phyloP scores from a whole-genome alignment of 1,140 invertebrate species.

The Phenacoccus solenopsis region DNA sequence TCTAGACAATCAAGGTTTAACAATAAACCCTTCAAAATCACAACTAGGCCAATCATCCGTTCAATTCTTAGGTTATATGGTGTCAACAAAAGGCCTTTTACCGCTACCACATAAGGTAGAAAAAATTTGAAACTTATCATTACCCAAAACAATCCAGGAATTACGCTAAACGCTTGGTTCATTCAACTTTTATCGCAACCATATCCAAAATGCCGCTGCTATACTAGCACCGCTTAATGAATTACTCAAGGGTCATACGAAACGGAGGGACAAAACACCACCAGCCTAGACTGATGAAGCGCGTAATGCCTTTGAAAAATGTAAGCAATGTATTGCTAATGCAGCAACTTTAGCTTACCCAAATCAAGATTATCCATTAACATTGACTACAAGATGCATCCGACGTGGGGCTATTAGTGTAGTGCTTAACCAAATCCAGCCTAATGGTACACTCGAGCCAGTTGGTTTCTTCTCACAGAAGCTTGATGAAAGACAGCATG shows the following conservation, averaged over 20 bases:
- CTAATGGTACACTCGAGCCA: no score
- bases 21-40: slow-evolving; percentile 28
- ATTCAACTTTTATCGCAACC: slow-evolving; percentile 31
- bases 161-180: slow-evolving; percentile 33
- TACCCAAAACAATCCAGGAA: slow-evolving; percentile 9
- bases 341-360: slow-evolving; percentile 23
- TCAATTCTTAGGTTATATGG: slow-evolving; percentile 29
- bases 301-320: not conserved
- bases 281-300: not conserved
- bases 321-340: not conserved
- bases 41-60: no score
- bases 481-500: slow-evolving; percentile 1
- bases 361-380: not conserved
- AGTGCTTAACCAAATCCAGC: no score
- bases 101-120: slow-evolving; percentile 29
- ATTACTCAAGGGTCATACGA: slow-evolving; percentile 21
- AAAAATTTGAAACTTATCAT: slow-evolving; percentile 14
- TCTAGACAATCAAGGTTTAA: slow-evolving; percentile 28
- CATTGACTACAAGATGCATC: slow-evolving; percentile 26
- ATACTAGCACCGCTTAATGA: slow-evolving; percentile 25
- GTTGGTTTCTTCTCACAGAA: no score
- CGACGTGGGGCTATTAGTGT: no score
- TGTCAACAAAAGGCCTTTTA: slow-evolving; percentile 28
- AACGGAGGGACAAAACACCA: not conserved
- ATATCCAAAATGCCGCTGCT: slow-evolving; percentile 22